phyloP scores from a whole-genome alignment of 30 jellyfish, hydroid and myxozoan species.

The Hydractinia echinata region DNA sequence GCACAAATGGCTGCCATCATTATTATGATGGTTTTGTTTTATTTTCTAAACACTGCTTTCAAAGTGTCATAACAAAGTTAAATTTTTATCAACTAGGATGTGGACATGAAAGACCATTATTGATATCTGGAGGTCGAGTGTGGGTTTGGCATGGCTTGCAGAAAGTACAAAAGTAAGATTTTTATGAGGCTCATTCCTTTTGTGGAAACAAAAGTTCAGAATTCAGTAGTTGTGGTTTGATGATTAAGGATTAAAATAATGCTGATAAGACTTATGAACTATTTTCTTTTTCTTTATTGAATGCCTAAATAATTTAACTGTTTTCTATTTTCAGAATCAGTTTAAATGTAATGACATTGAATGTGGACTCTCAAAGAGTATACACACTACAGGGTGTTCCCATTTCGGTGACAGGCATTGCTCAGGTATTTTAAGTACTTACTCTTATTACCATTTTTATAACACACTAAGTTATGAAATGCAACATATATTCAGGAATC shows the following conservation, averaged over 20 bases:
- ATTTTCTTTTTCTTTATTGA: neutral
- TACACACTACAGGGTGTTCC: constrained; percentile 91
- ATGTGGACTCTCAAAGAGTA: constrained; percentile 72
- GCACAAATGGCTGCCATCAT: too few species aligned
- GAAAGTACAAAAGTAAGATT: constrained; percentile 73
- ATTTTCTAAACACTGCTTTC: too few species aligned
- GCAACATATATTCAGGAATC: neutral
- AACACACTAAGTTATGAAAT: neutral
- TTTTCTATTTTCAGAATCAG: constrained; percentile 42
- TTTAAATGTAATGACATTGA: constrained; percentile 77
- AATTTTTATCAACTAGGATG: constrained; percentile 43
- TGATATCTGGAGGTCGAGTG: constrained; percentile 82
- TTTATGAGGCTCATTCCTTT: neutral
- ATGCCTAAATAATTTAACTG: neutral
- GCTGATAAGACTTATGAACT: neutral
- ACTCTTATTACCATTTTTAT: too few species aligned
- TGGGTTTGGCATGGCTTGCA: constrained; percentile 81
- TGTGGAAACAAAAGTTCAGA: neutral
- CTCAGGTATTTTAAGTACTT: constrained; percentile 44
- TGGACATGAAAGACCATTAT: constrained; percentile 60
- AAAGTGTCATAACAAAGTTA: too few species aligned
- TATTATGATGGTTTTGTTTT: too few species aligned
- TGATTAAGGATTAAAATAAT: neutral
- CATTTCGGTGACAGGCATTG: constrained; percentile 94
- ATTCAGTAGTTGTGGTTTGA: neutral